Evolutionary conservation across 2,888 invertebrate genomes (phyloP), one percentile per base, ranked within the genome.

Genomic region (Rotaria sp.): DNA sequence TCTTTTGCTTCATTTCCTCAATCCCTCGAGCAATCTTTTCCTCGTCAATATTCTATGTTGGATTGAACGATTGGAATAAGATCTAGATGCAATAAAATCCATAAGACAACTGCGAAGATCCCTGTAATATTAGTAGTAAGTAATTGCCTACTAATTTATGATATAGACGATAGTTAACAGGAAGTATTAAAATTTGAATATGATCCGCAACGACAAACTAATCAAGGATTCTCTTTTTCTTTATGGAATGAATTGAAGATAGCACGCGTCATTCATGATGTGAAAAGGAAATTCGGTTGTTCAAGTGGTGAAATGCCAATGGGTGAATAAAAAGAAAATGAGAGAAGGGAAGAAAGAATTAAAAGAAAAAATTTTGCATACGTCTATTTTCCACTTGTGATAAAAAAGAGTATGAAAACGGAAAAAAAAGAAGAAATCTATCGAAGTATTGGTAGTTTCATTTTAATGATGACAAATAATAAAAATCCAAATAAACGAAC

Each of bases 1-100:
- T 57, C 57, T 57, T n/a, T 57, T 26, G 57, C n/a, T 57, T 57
- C 57, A 57, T 57, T 26, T 57, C 57, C n/a, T 57, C 57, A 11
- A 57, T 57, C 57, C 57, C 57, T 57, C n/a, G 57, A 57, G 57
- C 57, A n/a, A 57, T 57, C 57, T 57, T 57, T 18, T 26, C 11
- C n/a, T 50, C 57, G n/a, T 57, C 57, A 26, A 57, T 57, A 57
- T 57, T 57, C 57, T 18, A 57, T 57, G 11, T n/a, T 2, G 26
- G n/a, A 57, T 57, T n/a, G 57, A 57, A 57, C 57, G 57, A 57
- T n/a, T n/a, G n/a, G n/a, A 7, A 57, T 26, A 57, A 10, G 26
- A 57, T 57, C 57, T n/a, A 57, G n/a, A 57, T 57, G 57, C 57
- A 57, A 57, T 57, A 57, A n/a, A 57, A n/a, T 57, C n/a, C n/a